Base-by-base conservation (phyloP, 2,113 vertebrate genomes). In the Tautogolabrus adspersus region DNA sequence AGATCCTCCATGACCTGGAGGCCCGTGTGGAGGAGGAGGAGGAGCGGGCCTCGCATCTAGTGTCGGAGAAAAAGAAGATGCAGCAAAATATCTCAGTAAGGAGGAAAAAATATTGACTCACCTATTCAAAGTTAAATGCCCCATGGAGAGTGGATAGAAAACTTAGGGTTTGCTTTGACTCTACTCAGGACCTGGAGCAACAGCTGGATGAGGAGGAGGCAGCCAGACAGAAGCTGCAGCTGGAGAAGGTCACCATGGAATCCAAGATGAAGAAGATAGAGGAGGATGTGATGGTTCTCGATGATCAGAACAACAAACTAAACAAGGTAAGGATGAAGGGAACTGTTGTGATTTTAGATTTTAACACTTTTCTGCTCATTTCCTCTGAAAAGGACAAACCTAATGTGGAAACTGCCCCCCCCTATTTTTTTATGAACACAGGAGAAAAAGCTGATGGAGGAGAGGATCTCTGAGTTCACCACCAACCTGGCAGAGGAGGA, bases 171-270 rank as follows among this genome's bases (percentile, higher is more conserved):
- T 23, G 26, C 16, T 64, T 56, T n/a, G 1, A 72, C 30, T 70
- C n/a, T 42, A 38, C 21, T 1, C 81, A 99, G 98, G 98, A 99
- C 18, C 88, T 99, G 52, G 98, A 99, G 90, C 97, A 98, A 83
- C 97, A 99, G 91, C 94, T 99, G 83, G 98, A 99, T 84, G 98
- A 99, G 81, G 98, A 99, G 72, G 98, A 98, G 86, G 96, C 95
- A 0, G 97, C 98, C 65, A 95, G 98, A 58, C 98, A 99, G 92
- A 99, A 98, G 87, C 93, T 99, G 22, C 98, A 99, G 89, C 93
- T 99, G 68, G 98, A 99, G 87, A 99, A 98, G 78, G 97, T 99
- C 80, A 98, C 97, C 47, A 80, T 95, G 0, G 98, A 99, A 80
- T 95, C 96, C 72, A 99, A 98, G 83, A 23, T 99, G 87, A 99